Evolutionary conservation across 2,797 vertebrate genomes (phyloP).

Genomic region (Schizopygopsis malacanthus): DNA sequence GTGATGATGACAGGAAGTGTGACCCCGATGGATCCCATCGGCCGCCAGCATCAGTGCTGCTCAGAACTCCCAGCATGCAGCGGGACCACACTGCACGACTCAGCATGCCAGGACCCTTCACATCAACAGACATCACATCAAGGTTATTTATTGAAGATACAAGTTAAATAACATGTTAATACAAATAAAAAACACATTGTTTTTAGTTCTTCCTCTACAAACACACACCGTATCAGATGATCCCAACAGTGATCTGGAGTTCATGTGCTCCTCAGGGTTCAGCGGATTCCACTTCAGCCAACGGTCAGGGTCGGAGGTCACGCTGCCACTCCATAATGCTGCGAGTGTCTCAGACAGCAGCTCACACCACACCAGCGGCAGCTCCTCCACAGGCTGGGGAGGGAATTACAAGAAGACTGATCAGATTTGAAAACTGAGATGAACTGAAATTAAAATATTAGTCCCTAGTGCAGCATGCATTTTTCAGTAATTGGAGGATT

Average conservation of each 20-base stretch:
- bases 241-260: constrained; percentile 68
- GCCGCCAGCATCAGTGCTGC: constrained; percentile 74
- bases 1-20: constrained; percentile 82
- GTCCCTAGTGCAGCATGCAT: not conserved
- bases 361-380: constrained; percentile 85
- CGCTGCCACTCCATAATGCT: constrained; percentile 88
- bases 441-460: not conserved
- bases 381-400: constrained; percentile 79
- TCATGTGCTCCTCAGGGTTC: constrained; percentile 62
- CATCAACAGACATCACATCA: not conserved
- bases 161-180: not conserved
- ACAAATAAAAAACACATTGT: not conserved
- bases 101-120: constrained; percentile 90
- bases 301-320: constrained; percentile 84
- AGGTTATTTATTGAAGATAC: not conserved
- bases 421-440: not conserved
- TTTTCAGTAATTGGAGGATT: not conserved
- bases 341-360: constrained; percentile 83
- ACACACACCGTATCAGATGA: constrained; percentile 64
- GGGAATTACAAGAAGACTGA: constrained; percentile 31
- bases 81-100: constrained; percentile 89
- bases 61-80: constrained; percentile 90
- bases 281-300: constrained; percentile 90
- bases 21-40: constrained; percentile 82
- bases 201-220: not conserved